Base-by-base conservation (phyloP, 1,140 invertebrate species). In the Triops longicaudatus region DNA sequence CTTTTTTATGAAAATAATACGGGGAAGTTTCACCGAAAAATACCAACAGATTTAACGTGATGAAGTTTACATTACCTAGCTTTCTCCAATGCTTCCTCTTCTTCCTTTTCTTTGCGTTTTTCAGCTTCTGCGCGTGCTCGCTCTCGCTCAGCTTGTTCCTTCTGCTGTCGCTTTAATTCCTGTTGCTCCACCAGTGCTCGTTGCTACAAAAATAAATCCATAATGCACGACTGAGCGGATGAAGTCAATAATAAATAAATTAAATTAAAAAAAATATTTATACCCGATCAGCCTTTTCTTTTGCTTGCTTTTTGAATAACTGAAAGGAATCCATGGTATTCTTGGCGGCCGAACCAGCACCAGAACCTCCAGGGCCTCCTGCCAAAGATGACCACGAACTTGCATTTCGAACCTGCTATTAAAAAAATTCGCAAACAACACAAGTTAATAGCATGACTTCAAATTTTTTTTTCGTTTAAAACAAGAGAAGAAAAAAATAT, bases 291-390 rank as follows among this genome's bases (percentile, higher is more conserved):
- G 91, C 90, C 83, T 98, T 97, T 85, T 98, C 95, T 84, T 95
- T 94, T 10, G 96, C 96, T 87, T 97, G 92, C 83, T 96, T 97
- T 83, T 94, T 94, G 84, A 98, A 98, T 79, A 91, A 90, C 85
- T 93, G 87, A 81, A 91, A 92, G 79, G 88, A 87, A 80, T 94
- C 83, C 79, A 81, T 83, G 41, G 84, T 81, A 77, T 78, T 78
- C 11, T 81, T 76, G 77, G 81, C 82, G 71, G 78, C 82, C 73
- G n/a, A 79, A 37, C 26, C 78, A 17, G 76, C 44, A 26, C 76
- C 73, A 74, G 75, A 37, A 41, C 73, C 26, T 75, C 77, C 77
- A 22, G 79, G 26, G 17, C 91, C 90, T 83, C 93, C 92, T 0
- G 93, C 94, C 74, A 97, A 83, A 77, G 93, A 95, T 0, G 93